Evolutionary conservation across 2,113 vertebrate genomes (phyloP).

Genomic region (Rhagologus leucostigma): DNA sequence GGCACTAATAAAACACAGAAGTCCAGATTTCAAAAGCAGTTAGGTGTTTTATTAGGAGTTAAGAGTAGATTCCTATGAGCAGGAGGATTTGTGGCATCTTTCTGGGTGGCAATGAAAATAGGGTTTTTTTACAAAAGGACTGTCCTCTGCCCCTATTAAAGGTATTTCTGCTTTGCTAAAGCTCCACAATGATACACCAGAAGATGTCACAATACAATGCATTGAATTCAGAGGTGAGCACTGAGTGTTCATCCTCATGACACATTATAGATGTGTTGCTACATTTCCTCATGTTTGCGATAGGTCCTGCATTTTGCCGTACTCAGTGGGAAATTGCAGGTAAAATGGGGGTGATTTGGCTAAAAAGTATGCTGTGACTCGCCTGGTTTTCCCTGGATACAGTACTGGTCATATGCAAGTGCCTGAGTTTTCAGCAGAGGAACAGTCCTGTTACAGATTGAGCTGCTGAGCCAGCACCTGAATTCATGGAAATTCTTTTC

Average conservation of each 20-base stretch:
- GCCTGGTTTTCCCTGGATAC: not conserved
- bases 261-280: not conserved
- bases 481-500: not conserved
- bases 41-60: not conserved
- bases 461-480: not conserved
- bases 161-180: not conserved
- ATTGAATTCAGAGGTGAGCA: not conserved
- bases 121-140: not conserved
- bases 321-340: not conserved
- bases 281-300: not conserved
- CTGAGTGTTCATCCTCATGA: not conserved
- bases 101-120: not conserved
- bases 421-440: not conserved
- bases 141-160: not conserved
- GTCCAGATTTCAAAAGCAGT: not conserved
- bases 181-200: not conserved
- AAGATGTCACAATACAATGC: not conserved
- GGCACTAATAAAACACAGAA: constrained; percentile 1
- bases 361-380: not conserved
- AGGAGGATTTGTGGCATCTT: not conserved
- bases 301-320: not conserved
- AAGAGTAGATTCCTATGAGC: not conserved
- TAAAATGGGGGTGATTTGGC: not conserved
- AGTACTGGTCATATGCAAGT: not conserved
- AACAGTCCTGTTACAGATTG: not conserved